These are phyloP conservation scores for Aphelocoma coerulescens DNA, from an alignment of 2,113 vertebrate genomes.

Conservation along the genomic window DNA sequence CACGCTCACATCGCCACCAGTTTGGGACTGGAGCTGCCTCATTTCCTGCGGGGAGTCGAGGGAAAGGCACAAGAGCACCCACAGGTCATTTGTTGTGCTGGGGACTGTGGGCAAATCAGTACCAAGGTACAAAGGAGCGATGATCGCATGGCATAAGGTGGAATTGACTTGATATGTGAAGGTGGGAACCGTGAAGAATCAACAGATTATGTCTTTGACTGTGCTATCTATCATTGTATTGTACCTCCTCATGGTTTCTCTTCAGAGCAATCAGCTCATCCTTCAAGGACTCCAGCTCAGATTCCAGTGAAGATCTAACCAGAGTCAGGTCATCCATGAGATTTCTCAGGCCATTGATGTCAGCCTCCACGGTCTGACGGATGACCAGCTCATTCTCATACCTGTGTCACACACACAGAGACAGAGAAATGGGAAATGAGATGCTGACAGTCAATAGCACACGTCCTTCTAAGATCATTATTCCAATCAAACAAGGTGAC, in stretches of 20 bases:
- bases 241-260: constrained; percentile 69
- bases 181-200: too few species aligned
- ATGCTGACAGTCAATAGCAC: neutral
- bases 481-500: neutral
- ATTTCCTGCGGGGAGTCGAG: too few species aligned
- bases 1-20: too few species aligned
- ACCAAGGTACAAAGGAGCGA: too few species aligned
- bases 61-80: too few species aligned
- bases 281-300: neutral
- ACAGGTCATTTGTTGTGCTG: too few species aligned
- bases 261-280: constrained; percentile 51
- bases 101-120: too few species aligned
- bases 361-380: constrained; percentile 43
- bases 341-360: constrained; percentile 56
- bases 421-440: neutral
- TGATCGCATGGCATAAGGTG: too few species aligned
- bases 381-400: constrained; percentile 64
- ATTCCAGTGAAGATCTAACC: constrained; percentile 60
- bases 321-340: constrained; percentile 42
- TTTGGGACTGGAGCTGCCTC: too few species aligned
- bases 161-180: too few species aligned
- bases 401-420: neutral
- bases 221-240: neutral
- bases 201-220: too few species aligned
- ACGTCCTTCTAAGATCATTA: neutral